These are phyloP conservation scores for Ctenomys sociabilis DNA, from an alignment of 2,113 vertebrate species.

Conservation along the genomic window DNA sequence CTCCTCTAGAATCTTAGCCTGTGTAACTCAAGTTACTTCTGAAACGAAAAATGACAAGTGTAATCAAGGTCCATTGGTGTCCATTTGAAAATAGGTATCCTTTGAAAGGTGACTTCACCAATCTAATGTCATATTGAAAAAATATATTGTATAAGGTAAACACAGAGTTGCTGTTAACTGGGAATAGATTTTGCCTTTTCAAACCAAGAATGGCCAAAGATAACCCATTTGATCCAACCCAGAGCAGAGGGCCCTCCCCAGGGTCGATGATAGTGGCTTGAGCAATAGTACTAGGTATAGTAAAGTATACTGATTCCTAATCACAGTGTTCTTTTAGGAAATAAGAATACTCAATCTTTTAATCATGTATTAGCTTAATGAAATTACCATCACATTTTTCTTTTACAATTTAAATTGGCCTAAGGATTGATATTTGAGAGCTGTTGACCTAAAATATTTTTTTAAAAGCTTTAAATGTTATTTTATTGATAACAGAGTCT, in stretches of 20 bases:
- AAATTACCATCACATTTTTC: not conserved
- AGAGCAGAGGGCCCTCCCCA: not conserved
- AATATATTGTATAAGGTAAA: not conserved
- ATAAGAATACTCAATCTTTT: not conserved
- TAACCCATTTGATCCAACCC: not conserved
- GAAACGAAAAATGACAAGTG: no score
- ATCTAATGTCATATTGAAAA: constrained; percentile 44
- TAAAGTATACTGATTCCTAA: no score
- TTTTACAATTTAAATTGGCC: not conserved
- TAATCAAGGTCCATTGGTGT: constrained; percentile 72
- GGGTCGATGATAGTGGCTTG: not conserved
- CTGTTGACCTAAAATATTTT: not conserved
- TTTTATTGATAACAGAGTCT: no score
- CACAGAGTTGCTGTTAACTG: not conserved
- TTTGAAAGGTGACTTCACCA: constrained; percentile 70
- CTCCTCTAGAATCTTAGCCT: no score
- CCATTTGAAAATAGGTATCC: constrained; percentile 64
- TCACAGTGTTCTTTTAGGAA: not conserved
- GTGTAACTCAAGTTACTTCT: no score
- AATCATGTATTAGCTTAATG: not conserved
- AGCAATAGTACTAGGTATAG: not conserved
- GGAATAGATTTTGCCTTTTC: not conserved
- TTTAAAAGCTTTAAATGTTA: not conserved
- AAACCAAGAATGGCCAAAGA: not conserved
- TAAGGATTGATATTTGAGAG: not conserved